phyloP scores from a whole-genome alignment of 2,113 vertebrate species.

The Azemiops feae region DNA sequence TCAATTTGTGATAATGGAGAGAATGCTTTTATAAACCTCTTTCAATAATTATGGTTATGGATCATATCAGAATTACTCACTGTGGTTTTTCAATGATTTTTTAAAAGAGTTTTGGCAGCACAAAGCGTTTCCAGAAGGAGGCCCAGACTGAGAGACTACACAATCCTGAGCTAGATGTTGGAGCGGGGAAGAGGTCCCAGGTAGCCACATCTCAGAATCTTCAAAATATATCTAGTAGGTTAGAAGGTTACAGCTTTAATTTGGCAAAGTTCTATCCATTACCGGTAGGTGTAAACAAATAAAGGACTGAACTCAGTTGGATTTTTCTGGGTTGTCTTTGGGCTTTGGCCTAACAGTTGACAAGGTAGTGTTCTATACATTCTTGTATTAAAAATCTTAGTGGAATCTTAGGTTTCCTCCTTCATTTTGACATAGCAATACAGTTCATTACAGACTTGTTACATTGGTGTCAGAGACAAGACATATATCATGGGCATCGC shows the following conservation, averaged over 20 bases:
- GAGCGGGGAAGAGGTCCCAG: background rate
- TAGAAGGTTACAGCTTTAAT: background rate
- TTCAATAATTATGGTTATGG: too few relatives aligned
- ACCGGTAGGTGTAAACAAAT: background rate
- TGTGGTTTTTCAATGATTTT: background rate
- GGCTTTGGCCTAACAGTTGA: background rate
- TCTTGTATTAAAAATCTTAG: background rate
- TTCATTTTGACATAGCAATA: background rate
- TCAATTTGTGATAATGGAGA: background rate
- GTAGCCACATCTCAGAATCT: background rate
- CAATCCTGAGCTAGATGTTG: background rate
- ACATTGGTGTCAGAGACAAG: background rate
- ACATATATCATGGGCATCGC: conserved; percentile 13
- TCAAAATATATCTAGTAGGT: background rate
- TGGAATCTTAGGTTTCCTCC: background rate
- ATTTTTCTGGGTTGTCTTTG: background rate
- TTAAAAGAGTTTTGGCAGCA: background rate
- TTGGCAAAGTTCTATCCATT: background rate
- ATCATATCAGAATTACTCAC: background rate
- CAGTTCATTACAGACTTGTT: conserved; percentile 3
- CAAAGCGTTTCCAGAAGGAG: background rate
- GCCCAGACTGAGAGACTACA: background rate
- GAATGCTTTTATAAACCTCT: background rate
- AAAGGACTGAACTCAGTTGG: background rate
- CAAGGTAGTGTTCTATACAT: background rate